Conservation (phyloP, 2,888 invertebrate species). For the Calliopum simillimum region DNA sequence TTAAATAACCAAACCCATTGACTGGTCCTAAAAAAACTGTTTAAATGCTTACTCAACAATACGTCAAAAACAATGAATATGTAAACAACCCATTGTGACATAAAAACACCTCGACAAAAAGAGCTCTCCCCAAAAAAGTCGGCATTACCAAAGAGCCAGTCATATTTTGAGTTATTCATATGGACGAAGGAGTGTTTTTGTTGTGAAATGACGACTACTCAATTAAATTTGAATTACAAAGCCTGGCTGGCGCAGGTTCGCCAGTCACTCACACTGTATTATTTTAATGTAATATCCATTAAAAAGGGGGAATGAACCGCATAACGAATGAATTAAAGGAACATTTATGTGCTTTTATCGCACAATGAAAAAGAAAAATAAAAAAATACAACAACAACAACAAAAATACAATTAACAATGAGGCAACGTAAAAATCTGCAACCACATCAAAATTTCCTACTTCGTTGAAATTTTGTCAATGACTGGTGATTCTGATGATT, state of each 20-base stretch:
- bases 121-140: conserved; percentile 24
- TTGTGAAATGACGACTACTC: conserved; percentile 47
- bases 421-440: too few species aligned
- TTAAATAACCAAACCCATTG: too few species aligned
- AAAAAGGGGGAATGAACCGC: conserved; percentile 35
- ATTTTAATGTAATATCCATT: conserved; percentile 32
- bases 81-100: conserved; percentile 25
- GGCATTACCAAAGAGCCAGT: conserved; percentile 38
- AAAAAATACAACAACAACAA: too few species aligned
- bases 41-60: conserved; percentile 37
- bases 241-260: conserved; percentile 26
- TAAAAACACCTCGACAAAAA: conserved; percentile 16
- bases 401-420: too few species aligned
- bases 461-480: too few species aligned
- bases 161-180: neutral
- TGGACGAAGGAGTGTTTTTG: neutral
- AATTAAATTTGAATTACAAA: conserved; percentile 57
- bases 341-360: conserved; percentile 38
- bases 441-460: too few species aligned
- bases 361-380: conserved; percentile 9
- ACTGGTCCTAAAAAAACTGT: too few species aligned
- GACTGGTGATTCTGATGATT: too few species aligned
- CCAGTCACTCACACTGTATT: conserved; percentile 12
- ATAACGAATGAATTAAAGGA: conserved; percentile 28
- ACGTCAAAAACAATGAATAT: conserved; percentile 37